Evolutionary conservation across 2,797 vertebrate species (phyloP), one percentile per base, ranked within the genome.

Genomic region (Artibeus lituratus): DNA sequence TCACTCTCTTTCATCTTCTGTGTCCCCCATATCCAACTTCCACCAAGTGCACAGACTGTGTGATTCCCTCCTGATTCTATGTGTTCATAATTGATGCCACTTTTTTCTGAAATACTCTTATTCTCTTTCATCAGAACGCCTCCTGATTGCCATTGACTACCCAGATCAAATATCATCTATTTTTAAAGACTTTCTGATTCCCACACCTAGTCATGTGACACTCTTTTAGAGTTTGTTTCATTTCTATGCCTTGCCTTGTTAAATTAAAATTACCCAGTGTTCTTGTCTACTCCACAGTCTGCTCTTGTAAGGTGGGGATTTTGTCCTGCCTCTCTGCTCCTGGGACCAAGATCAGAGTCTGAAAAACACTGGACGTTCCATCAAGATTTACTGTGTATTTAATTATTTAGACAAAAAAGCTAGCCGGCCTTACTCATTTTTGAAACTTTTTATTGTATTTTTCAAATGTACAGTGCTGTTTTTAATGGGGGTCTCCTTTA

Each of bases 161-260:
- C 37, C 24, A 65, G 37, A 29, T 88, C 72, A 76, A 14, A 44
- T 15, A 26, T 35, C 29, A 69, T 7, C 37, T 24, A 15, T 10
- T 39, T 82, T 69, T 57, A 29, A 80, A 57, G 24, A 8, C 9
- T 69, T 81, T 70, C 39, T 85, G 55, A 44, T 19, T 26, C 12
- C 2, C 15, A n/a, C 29, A 80, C 14, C 24, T 42, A 51, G 2
- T 32, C 19, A n/a, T 2, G 0, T 1, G 24, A 7, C 3, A 37
- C 7, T 12, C 6, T 42, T 44, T 80, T 42, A 29, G n/a, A 9
- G 44, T 35, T 42, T 37, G 9, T 22, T 82, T 91, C 4, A 49
- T 0, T 49, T 44, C 21, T 57, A 35, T 8, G 24, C 65, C 39
- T 81, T 21, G 15, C 32, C 70, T 51, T 85, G 14, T 67, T 44